These are phyloP conservation scores for Acrocephalus arundinaceus DNA, from an alignment of 2,113 vertebrate genomes.

Conservation along the genomic window DNA sequence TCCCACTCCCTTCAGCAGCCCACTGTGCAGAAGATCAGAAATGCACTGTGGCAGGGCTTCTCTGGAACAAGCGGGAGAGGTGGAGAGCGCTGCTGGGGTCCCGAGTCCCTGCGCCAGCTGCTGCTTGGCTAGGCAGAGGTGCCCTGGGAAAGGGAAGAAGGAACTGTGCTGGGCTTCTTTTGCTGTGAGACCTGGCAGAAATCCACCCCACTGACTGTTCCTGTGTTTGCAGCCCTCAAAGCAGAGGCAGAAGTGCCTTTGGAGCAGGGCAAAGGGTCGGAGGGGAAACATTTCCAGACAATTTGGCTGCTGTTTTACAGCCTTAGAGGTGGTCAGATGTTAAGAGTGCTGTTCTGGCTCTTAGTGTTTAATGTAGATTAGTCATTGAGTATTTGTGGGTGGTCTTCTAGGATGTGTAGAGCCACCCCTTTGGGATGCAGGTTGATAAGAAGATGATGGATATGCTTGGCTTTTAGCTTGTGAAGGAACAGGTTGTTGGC, in stretches of 20 bases:
- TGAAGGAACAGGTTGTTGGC: not conserved
- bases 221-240: not conserved
- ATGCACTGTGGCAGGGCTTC: not conserved
- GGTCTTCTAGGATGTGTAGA: not conserved
- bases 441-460: not conserved
- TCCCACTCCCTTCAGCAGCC: not conserved
- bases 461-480: not conserved
- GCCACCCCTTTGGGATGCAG: not conserved
- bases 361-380: not conserved
- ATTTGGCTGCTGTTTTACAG: not conserved
- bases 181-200: not conserved
- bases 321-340: not conserved
- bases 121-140: not conserved
- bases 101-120: accelerated
- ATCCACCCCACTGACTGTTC: not conserved
- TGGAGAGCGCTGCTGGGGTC: not conserved
- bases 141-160: not conserved
- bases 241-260: not conserved
- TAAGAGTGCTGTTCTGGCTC: not conserved
- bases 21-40: not conserved
- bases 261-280: accelerated
- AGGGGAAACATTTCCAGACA: not conserved
- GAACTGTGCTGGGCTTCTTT: not conserved
- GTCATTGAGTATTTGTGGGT: not conserved
- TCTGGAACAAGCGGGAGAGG: not conserved